Conservation (phyloP, 2,113 vertebrate species). For the Merops nubicus region DNA sequence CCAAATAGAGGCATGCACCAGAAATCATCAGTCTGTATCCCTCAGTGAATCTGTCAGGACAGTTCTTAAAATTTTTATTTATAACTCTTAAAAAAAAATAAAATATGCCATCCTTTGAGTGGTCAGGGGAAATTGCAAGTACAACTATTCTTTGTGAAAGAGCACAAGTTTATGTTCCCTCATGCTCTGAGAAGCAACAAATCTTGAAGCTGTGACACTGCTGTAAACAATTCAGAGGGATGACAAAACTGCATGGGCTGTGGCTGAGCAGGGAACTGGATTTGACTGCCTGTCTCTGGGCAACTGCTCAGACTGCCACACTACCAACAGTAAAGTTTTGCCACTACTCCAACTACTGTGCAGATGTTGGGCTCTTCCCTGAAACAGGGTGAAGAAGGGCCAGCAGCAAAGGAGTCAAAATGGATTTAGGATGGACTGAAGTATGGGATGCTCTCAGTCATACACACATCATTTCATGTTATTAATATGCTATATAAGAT, state of each 20-base stretch:
- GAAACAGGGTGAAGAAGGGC: neutral
- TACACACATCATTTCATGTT: neutral
- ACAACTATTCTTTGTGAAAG: neutral
- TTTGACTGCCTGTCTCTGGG: neutral
- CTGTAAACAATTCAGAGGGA: neutral
- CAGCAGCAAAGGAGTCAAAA: neutral
- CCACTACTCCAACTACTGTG: neutral
- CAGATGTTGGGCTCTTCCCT: neutral
- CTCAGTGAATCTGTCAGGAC: neutral
- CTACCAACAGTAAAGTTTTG: neutral
- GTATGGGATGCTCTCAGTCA: neutral
- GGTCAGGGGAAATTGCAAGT: neutral
- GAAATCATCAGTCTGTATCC: neutral
- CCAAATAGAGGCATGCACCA: neutral
- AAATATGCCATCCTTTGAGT: neutral
- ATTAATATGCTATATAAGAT: neutral
- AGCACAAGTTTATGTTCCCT: neutral
- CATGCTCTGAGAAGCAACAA: neutral
- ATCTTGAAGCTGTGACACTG: neutral
- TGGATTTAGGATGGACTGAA: neutral
- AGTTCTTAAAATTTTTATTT: neutral
- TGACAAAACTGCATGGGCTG: neutral
- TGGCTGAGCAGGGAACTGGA: neutral
- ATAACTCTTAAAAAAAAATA: neutral
- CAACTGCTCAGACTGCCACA: neutral